Percentiles rank a stretch among this genome's conserved stretches.
phyloP scores from a whole-genome alignment of 2,888 invertebrate genomes.

The Punctoribates punctum region DNA sequence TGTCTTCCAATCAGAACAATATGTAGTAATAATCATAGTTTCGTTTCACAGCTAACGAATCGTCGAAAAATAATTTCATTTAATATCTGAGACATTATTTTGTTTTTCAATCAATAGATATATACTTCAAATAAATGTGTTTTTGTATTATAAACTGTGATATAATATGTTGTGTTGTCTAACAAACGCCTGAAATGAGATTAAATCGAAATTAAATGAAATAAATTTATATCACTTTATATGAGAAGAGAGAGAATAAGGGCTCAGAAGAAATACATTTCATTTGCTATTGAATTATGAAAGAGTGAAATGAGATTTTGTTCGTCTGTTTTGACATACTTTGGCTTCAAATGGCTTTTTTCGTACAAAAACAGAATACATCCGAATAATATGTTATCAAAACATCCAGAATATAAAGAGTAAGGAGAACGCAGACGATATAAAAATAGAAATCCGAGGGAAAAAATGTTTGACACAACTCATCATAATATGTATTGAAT shows the following conservation, averaged over 20 bases:
- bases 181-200: not conserved
- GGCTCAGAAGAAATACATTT: not conserved
- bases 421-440: too few species aligned
- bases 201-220: not conserved
- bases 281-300: not conserved
- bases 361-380: not conserved
- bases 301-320: not conserved
- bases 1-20: conserved; percentile 12
- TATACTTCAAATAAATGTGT: not conserved
- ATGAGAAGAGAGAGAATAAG: not conserved
- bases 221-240: not conserved
- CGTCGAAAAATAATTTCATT: not conserved
- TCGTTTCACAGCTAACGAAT: not conserved
- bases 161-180: not conserved
- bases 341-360: not conserved
- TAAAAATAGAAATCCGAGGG: not conserved
- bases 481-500: too few species aligned
- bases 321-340: not conserved
- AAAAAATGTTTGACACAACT: not conserved
- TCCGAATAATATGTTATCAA: not conserved
- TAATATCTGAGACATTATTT: not conserved
- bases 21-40: conserved; percentile 6
- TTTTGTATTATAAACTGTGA: not conserved
- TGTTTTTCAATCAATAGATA: not conserved
- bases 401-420: not conserved